Conservation (phyloP, 2,113 vertebrate genomes). For the Noturus placidus region DNA sequence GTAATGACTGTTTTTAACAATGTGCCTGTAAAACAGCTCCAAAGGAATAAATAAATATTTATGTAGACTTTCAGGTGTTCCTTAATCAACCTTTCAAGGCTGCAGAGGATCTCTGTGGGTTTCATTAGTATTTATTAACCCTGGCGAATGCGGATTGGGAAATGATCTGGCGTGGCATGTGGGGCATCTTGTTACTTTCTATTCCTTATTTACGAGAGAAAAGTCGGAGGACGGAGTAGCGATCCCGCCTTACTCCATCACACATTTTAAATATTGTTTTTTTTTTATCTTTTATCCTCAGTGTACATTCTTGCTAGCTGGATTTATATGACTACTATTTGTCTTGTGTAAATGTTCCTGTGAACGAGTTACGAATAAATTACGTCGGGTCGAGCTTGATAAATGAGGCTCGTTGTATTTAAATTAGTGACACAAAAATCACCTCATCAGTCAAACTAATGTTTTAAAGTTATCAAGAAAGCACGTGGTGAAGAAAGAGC, state of each 20-base stretch:
- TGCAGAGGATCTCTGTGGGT: conserved; percentile 1
- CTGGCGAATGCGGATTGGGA: neutral
- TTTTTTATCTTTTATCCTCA: neutral
- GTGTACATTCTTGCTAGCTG: neutral
- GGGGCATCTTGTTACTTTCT: neutral
- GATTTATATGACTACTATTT: neutral
- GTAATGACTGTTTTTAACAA: neutral
- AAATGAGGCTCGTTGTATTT: neutral
- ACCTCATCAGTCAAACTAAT: neutral
- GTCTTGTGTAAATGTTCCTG: neutral
- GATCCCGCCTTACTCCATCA: neutral
- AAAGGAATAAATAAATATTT: conserved; percentile 11
- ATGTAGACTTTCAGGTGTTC: conserved; percentile 10
- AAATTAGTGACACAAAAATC: neutral
- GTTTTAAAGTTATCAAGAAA: neutral
- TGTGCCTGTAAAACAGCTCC: neutral
- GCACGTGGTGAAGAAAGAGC: neutral
- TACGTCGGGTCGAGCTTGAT: neutral
- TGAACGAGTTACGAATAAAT: neutral
- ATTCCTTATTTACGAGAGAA: neutral
- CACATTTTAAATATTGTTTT: neutral
- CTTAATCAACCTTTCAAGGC: conserved; percentile 24
- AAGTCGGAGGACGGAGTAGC: neutral
- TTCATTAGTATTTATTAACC: conserved; percentile 24
- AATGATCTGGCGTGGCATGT: neutral